Evolutionary conservation across 2,797 vertebrate genomes (phyloP), one percentile per base, ranked within the genome.

Genomic region (Eupleurogrammus muticus): DNA sequence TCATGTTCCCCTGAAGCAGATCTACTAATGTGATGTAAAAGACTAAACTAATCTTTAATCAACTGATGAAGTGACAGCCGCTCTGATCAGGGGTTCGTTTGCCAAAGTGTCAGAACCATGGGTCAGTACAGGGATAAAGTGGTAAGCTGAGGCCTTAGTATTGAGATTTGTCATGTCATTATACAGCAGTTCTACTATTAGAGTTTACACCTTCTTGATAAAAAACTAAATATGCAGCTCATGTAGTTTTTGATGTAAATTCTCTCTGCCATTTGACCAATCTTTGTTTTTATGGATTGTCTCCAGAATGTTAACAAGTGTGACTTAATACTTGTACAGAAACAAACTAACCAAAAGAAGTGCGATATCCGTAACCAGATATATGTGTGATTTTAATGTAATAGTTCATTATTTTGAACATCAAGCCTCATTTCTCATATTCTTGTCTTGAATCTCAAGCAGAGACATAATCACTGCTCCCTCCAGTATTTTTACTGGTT

Each of bases 1-100:
- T 73, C 34, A 46, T 14, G 17, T 60, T 75, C 63, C 42, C 49
- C 19, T 1, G 36, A 63, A n/a, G 13, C n/a, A 47, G 28, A 65
- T 55, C 36, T 52, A 32, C 24, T n/a, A 16, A 50, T 32, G 9
- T 32, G 17, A 77, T 54, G 34, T 48, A 10, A 75, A 24, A 46
- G n/a, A 62, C 40, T 44, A 21, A 44, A 62, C 24, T 50, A 60
- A 75, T 50, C 49, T 6, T 58, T 13, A 10, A 51, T 51, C 9
- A 48, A 20, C 59, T 42, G 21, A 38, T 70, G 16, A 59, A 47
- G 11, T 49, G 5, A 0, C 19, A 48, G 14, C 1, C 48, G 14
- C 1, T 64, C 5, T 20, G 32, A 55, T 32, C 8, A 24, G 14
- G 36, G 14, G 13, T 21, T 59, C 34, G 38, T 52, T 40, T 32